Evolutionary conservation across 1,140 invertebrate genomes (phyloP).

Genomic region (Meloidogyne exigua): DNA sequence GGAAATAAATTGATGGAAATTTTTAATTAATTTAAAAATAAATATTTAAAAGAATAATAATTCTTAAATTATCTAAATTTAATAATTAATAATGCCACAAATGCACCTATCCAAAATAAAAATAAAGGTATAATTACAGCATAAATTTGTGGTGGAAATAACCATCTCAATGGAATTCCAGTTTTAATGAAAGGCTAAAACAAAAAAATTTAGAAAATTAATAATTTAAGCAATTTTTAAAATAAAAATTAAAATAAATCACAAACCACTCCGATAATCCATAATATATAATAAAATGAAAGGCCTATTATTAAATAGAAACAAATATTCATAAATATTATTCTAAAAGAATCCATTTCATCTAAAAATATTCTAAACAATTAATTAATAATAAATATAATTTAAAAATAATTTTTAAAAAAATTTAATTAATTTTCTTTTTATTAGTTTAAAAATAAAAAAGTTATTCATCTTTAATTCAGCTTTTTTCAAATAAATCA

Average conservation of each 20-base stretch:
- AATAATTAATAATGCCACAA: slow-evolving; percentile 14
- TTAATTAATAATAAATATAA: neutral
- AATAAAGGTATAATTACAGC: slow-evolving; percentile 17
- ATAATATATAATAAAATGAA: slow-evolving; percentile 21
- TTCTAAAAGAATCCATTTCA: neutral
- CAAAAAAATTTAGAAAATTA: slow-evolving; percentile 2
- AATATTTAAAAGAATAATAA: neutral
- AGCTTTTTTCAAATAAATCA: neutral
- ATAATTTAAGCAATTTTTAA: neutral
- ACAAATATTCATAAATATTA: neutral
- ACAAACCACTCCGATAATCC: slow-evolving; percentile 31
- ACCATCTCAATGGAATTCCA: slow-evolving; percentile 10
- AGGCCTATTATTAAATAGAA: neutral
- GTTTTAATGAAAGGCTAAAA: slow-evolving; percentile 37
- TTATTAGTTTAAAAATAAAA: neutral
- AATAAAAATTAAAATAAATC: neutral
- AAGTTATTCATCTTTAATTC: neutral
- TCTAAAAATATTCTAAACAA: neutral
- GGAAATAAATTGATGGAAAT: neutral
- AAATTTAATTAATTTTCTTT: too few relatives aligned
- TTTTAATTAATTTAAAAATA: neutral
- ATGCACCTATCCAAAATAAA: slow-evolving; percentile 22
- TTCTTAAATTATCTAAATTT: neutral
- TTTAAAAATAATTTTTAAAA: too few relatives aligned
- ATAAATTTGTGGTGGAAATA: slow-evolving; percentile 21